Percentiles rank a stretch among this genome's conserved stretches.
These are phyloP conservation scores for Formicarius rufipectus DNA, from an alignment of 2,113 vertebrate genomes.

Conservation along the genomic window DNA sequence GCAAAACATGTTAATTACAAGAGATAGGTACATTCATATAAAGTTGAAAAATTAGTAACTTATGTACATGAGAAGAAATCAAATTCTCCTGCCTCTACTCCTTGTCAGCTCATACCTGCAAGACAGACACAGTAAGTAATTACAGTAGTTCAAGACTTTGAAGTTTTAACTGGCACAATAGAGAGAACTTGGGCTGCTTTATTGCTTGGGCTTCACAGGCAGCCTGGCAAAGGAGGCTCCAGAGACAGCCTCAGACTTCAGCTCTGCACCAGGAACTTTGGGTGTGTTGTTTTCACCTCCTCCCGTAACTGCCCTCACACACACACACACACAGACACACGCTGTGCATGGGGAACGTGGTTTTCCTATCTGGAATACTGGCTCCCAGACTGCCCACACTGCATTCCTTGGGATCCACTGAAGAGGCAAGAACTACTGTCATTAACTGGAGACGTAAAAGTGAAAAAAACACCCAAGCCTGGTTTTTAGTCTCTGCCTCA, in stretches of 20 bases:
- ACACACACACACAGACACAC: background rate
- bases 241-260: background rate
- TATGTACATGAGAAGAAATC: slow-evolving; percentile 28
- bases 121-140: background rate
- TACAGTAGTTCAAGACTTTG: background rate
- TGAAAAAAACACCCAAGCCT: background rate
- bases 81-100: slow-evolving; percentile 64
- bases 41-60: background rate
- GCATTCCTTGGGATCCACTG: background rate
- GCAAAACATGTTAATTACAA: slow-evolving; percentile 53
- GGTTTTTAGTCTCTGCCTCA: background rate
- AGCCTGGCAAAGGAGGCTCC: background rate
- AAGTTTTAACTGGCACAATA: background rate
- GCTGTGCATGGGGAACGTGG: background rate
- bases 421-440: background rate
- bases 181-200: background rate
- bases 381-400: background rate
- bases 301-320: background rate
- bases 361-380: background rate
- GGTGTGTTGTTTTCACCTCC: accelerated
- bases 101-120: slow-evolving; percentile 78
- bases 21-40: slow-evolving; percentile 50
- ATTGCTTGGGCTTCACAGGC: background rate
- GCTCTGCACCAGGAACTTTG: background rate
- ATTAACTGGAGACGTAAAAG: background rate